Conservation (phyloP, 2,888 invertebrate species). For the Idaea aversata region DNA sequence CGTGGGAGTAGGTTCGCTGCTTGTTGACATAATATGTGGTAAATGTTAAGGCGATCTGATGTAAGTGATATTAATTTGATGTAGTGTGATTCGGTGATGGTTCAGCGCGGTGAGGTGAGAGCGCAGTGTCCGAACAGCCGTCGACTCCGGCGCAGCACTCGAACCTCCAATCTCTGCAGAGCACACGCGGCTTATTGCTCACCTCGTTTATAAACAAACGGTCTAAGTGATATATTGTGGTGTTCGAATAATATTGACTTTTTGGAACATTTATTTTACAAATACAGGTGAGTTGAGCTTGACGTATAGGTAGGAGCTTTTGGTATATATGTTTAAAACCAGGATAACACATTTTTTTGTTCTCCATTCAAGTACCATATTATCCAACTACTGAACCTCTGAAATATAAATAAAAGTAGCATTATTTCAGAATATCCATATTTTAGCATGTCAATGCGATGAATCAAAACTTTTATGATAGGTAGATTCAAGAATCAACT, state of each 20-base stretch:
- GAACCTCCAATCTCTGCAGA: constrained; percentile 38
- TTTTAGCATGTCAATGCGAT: not conserved
- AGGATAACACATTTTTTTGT: too few species aligned
- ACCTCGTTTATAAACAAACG: constrained; percentile 17
- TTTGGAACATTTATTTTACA: not conserved
- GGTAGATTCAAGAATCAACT: not conserved
- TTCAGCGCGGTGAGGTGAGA: constrained; percentile 55
- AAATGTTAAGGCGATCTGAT: constrained; percentile 59
- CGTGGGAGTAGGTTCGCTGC: constrained; percentile 13
- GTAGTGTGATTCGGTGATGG: constrained; percentile 70
- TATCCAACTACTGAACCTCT: too few species aligned
- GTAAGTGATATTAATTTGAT: constrained; percentile 71
- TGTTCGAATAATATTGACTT: not conserved
- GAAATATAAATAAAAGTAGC: too few species aligned
- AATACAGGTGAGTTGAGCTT: not conserved
- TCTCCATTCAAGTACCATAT: too few species aligned
- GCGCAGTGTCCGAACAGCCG: constrained; percentile 58
- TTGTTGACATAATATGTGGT: constrained; percentile 55
- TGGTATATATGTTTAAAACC: too few species aligned
- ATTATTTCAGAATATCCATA: too few species aligned
- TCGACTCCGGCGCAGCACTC: constrained; percentile 58
- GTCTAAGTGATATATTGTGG: constrained; percentile 1
- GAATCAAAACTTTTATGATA: not conserved
- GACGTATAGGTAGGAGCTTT: not conserved
- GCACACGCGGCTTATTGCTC: constrained; percentile 31